Conservation (phyloP, 2,888 invertebrate genomes). For the Fragum fragum region DNA sequence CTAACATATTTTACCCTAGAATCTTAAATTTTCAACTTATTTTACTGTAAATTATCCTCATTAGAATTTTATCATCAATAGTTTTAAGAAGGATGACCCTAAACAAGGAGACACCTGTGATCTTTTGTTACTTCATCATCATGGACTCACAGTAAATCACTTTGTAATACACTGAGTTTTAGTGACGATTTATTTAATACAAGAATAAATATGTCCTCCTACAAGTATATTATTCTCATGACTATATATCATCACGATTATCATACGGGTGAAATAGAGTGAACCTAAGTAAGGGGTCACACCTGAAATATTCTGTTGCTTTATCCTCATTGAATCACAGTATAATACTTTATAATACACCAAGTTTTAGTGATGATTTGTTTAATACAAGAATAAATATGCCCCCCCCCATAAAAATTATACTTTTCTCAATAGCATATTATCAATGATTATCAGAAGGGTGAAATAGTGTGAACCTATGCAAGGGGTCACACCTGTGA, state of each 20-base stretch:
- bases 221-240: too few relatives aligned
- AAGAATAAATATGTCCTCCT: too few relatives aligned
- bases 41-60: too few relatives aligned
- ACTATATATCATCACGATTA: not conserved
- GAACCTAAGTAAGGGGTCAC: not conserved
- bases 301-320: conserved; percentile 15
- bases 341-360: not conserved
- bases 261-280: conserved; percentile 36
- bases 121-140: conserved; percentile 2
- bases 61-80: too few relatives aligned
- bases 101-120: not conserved
- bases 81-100: not conserved
- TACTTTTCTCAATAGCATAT: too few relatives aligned
- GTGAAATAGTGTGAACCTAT: conserved; percentile 9
- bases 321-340: conserved; percentile 36
- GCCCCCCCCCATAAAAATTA: too few relatives aligned
- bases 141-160: not conserved
- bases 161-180: conserved; percentile 19
- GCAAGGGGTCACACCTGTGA: not conserved
- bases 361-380: conserved; percentile 19
- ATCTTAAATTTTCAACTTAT: too few relatives aligned
- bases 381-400: too few relatives aligned
- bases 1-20: too few relatives aligned
- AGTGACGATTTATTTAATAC: conserved; percentile 15
- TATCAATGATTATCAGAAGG: not conserved